Conservation (phyloP, 1,140 invertebrate species). For the roundworm (Caenorhabditis elegans) region WBcel235 BX284606.5:2737001-2737500, state of each 20-base stretch:
- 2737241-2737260: slow-evolving; percentile 18
- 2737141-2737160: too few relatives aligned
- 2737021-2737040: too few relatives aligned
- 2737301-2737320: slow-evolving; percentile 25
- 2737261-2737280: background rate
- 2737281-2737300: slow-evolving; percentile 4
- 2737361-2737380: background rate
- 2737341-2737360: background rate
- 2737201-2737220: background rate
- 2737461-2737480: slow-evolving; percentile 5
- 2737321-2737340: slow-evolving; percentile 33
- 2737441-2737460: background rate
- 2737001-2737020: too few relatives aligned
- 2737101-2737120: too few relatives aligned
- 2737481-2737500: slow-evolving; percentile 5
- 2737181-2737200: background rate
- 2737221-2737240: background rate
- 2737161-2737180: too few relatives aligned
- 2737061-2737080: too few relatives aligned
- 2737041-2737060: too few relatives aligned
- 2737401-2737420: background rate
- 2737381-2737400: background rate
- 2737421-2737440: background rate
- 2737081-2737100: too few relatives aligned
- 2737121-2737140: too few relatives aligned